Evolutionary conservation across 2,797 vertebrate species (phyloP).

Genomic region (Syngnathus rostellatus): DNA sequence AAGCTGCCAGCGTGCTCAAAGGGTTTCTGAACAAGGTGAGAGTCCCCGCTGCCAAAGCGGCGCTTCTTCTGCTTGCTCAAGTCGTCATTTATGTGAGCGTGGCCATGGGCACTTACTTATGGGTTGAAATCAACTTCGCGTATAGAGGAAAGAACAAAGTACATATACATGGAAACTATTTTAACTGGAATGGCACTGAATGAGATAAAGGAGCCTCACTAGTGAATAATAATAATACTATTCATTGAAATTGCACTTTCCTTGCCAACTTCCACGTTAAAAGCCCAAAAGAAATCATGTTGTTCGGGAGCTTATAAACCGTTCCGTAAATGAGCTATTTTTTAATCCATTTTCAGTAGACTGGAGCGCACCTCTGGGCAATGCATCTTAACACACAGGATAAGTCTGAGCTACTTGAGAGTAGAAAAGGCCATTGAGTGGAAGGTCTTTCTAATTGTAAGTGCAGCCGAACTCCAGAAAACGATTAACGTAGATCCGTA

Average conservation of each 20-base stretch:
- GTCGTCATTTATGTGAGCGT: slow-evolving; percentile 14
- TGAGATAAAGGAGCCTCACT: too few species aligned
- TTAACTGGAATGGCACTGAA: too few species aligned
- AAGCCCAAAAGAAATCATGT: not conserved
- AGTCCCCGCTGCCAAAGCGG: slow-evolving; percentile 15
- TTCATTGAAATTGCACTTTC: not conserved
- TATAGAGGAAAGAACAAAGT: not conserved
- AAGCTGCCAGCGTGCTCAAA: slow-evolving; percentile 95
- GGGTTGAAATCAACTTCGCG: not conserved
- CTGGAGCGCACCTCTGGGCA: not conserved
- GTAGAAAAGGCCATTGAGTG: not conserved
- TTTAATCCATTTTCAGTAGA: not conserved
- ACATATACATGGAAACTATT: not conserved
- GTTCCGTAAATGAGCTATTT: not conserved
- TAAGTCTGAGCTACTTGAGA: not conserved
- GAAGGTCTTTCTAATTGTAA: not conserved
- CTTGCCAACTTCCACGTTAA: not conserved
- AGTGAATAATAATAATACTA: too few species aligned
- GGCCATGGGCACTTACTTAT: slow-evolving; percentile 6
- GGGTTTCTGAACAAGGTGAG: slow-evolving; percentile 98
- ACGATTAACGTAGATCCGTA: not conserved
- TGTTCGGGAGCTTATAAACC: not conserved
- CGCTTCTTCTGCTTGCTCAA: slow-evolving; percentile 3
- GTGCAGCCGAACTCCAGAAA: not conserved
- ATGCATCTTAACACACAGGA: not conserved